Base-by-base conservation (phyloP, 2,888 invertebrate species). In the Drosophila fulvimacula region DNA sequence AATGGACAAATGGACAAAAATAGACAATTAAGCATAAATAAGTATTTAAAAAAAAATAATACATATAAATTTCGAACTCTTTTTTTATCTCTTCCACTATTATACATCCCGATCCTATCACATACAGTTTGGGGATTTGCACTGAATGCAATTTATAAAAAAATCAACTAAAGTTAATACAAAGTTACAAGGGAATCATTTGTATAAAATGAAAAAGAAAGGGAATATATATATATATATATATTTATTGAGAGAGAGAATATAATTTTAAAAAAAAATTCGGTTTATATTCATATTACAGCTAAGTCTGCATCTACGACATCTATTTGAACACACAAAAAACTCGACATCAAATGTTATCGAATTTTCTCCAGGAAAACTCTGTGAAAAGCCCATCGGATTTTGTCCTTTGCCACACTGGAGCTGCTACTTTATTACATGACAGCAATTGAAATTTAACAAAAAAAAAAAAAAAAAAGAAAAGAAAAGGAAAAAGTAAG, bases 381-480 rank as follows among this genome's bases (percentile, higher is more conserved):
- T 10, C 10, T n/a, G 5, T 27, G n/a, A 5, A 27, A 46, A 30
- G 10, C 0, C 27, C 44, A 17, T n/a, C 5, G 11, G 5, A 1
- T 1, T 19, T 19, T 19, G 9, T 19, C n/a, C 17, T 7, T 17
- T 10, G 9, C n/a, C n/a, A n/a, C 10, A 15, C 15, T 9, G 44
- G 4, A 15, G 44, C 24, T 15, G 46, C 46, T 46, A 27, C 46
- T 46, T 46, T 27, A 46, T 27, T 27, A 46, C n/a, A n/a, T 46
- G 46, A 46, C 27, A 46, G 27, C 46, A 27, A 30, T 30, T 30
- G 27, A 1, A n/a, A 46, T 17, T 11, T n/a, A 4, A n/a, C 17
- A 39, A 24, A 21, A 60, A 53, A 13, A 48, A 11, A 46, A 67
- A 76, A 42, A 21, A 21, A 24, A 24, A n/a, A 24, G 17, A 10